Evolutionary conservation across 2,888 invertebrate species (phyloP).

Genomic region (Drosophila nr. medialis): DNA sequence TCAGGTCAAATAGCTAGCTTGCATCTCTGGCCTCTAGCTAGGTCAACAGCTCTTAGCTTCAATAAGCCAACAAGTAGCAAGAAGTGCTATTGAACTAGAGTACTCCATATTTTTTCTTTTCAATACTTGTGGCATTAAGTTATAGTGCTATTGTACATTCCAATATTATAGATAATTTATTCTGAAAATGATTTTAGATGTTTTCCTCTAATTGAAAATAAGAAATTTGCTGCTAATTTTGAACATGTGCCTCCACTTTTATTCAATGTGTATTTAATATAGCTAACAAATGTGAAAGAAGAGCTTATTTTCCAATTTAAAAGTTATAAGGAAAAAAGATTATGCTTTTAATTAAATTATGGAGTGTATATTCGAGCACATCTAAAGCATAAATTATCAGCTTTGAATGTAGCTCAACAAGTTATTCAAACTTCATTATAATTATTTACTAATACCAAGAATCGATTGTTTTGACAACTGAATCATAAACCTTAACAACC

Average conservation of each 20-base stretch:
- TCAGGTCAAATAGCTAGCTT: conserved; percentile 34
- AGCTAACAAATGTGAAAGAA: accelerated
- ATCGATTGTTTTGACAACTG: neutral
- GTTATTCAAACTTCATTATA: neutral
- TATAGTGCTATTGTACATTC: neutral
- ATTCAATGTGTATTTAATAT: neutral
- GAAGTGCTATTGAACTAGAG: neutral
- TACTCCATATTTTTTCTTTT: neutral
- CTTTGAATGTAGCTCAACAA: neutral
- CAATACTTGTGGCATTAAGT: neutral
- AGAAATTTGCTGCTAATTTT: neutral
- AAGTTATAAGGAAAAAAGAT: neutral
- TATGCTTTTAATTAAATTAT: too few species aligned
- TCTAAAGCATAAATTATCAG: neutral
- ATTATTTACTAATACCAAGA: neutral
- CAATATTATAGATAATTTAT: too few species aligned
- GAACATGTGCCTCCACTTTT: neutral
- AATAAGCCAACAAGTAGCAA: conserved; percentile 23
- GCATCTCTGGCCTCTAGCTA: conserved; percentile 3
- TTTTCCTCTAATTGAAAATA: neutral
- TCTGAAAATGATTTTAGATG: neutral
- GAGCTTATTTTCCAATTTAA: too few species aligned
- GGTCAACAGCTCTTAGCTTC: conserved; percentile 22
- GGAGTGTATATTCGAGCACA: neutral
- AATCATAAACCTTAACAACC: neutral